Conservation (phyloP, 2,888 invertebrate genomes). For the Eucera pruinosa region DNA sequence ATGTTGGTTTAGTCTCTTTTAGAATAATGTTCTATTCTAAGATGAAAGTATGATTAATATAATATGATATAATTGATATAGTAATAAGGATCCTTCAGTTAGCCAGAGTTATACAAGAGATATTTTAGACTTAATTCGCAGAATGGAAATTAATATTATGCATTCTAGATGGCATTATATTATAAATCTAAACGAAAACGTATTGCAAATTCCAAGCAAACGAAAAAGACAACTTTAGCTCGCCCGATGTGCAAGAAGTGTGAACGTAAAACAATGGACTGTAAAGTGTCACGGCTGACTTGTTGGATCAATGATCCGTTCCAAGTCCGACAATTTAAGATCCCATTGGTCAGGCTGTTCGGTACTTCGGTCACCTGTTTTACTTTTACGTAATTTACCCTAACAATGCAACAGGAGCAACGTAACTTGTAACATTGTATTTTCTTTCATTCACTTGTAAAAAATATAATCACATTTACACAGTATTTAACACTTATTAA, state of each 20-base stretch:
- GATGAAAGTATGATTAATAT: too few relatives aligned
- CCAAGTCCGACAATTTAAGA: constrained; percentile 44
- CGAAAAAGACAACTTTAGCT: constrained; percentile 24
- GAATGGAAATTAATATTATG: not conserved
- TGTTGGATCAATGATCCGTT: constrained; percentile 73
- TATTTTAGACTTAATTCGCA: not conserved
- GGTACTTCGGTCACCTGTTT: constrained; percentile 31
- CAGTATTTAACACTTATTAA: too few relatives aligned
- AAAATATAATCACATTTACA: too few relatives aligned
- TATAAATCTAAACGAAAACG: constrained; percentile 3
- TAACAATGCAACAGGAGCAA: not conserved
- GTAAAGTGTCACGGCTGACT: constrained; percentile 70
- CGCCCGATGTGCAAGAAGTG: constrained; percentile 34
- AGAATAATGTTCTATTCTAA: too few relatives aligned
- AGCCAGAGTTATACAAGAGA: not conserved
- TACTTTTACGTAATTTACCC: constrained; percentile 20
- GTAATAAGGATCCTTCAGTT: too few relatives aligned
- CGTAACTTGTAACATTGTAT: not conserved
- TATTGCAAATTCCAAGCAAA: not conserved
- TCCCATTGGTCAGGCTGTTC: constrained; percentile 10
- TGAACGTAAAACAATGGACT: constrained; percentile 69
- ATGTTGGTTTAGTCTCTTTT: too few relatives aligned
- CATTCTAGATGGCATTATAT: not conserved
- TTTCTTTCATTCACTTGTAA: too few relatives aligned
- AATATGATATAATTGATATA: too few relatives aligned